A percentile compares a stretch with the other conserved stretches of the same genome.
phyloP scores from a whole-genome alignment of 2,113 vertebrate genomes.

The Xenus cinereus region DNA sequence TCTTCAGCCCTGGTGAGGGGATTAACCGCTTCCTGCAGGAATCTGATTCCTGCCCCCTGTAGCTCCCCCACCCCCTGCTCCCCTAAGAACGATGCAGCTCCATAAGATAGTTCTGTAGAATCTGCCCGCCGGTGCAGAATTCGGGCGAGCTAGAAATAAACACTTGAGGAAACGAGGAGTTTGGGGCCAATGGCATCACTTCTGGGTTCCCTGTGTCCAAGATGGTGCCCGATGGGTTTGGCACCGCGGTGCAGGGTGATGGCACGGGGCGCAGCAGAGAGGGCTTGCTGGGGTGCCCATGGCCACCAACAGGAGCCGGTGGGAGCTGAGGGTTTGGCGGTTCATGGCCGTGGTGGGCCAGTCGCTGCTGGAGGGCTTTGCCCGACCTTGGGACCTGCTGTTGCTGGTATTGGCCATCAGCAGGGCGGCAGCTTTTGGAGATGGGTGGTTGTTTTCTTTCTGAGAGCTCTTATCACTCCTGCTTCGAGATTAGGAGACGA shows the following conservation, averaged over 20 bases:
- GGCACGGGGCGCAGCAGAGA: not conserved
- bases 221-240: not conserved
- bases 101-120: not conserved
- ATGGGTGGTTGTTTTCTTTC: not conserved
- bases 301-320: not conserved
- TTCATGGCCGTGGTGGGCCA: not conserved
- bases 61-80: not conserved
- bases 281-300: not conserved
- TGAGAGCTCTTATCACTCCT: not conserved
- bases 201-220: not conserved
- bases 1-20: not conserved
- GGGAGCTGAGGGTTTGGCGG: not conserved
- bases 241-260: not conserved
- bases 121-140: not conserved
- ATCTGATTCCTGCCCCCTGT: not conserved
- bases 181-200: not conserved
- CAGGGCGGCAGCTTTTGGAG: not conserved
- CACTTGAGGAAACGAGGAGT: not conserved
- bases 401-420: rapidly evolving
- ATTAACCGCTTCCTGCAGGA: not conserved
- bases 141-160: not conserved
- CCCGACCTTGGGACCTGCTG: not conserved
- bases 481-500: not conserved
- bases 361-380: not conserved
- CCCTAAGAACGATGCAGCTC: not conserved